Evolutionary conservation across 2,797 vertebrate genomes (phyloP), one percentile per base, ranked within the genome.

Genomic region (Astyanax mexicanus): DNA sequence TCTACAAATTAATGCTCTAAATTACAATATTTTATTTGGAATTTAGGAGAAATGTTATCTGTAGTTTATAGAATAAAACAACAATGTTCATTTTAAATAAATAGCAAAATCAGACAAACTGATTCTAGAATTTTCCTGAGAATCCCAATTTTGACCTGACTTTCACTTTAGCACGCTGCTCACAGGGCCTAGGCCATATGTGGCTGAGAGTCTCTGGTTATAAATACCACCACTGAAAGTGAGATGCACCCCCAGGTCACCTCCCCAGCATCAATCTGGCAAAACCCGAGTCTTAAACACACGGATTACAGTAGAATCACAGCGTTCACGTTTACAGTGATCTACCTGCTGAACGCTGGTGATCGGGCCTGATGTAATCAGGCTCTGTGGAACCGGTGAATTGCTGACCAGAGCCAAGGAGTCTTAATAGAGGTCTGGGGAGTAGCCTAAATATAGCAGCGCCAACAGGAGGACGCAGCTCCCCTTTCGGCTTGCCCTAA

Each of bases 401-500:
- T 68, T 76, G 90, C 91, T 89, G 87, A 92, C 84, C 52, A 17
- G 80, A 72, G 68, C 80, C 84, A 83, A 61, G 81, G 19, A 44
- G 51, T 84, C 82, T 84, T 85, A 86, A 79, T 79, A 83, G 78
- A 55, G 75, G 75, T 79, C 84, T 85, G 72, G 71, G 58, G 84
- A 78, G 80, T 47, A 71, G 73, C 87, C 96, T 95, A 97, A 95
- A 97, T 95, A 96, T 98, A 98, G 86, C 91, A 87, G 88, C 88
- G 86, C 75, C 74, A 84, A 86, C 83, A 85, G 80, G 87, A 87
- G 86, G 74, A 32, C 84, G 12, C 79, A 61, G 91, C 92, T 91
- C 90, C 88, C 89, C 91, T 94, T 90, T 92, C 92, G 88, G 92
- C 90, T 95, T 98, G 96, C 95, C 97, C 97, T 97, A 98, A 99